Base-by-base conservation (phyloP, 2,888 invertebrate species). In the Agrotis exclamationis region DNA sequence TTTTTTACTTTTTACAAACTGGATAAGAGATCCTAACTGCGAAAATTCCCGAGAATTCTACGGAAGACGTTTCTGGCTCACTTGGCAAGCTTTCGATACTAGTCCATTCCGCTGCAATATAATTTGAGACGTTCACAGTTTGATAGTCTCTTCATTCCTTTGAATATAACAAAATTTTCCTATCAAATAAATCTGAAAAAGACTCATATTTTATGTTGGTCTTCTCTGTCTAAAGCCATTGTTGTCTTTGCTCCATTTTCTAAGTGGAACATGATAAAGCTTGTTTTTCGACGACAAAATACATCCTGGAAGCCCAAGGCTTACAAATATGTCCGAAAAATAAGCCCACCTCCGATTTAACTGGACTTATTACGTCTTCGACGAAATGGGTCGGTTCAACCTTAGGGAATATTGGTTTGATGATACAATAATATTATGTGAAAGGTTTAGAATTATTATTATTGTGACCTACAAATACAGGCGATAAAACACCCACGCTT, bases 301-400 rank as follows among this genome's bases (percentile, higher is more conserved):
- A 44, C 59, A 24, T 45, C 53, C n/a, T 13, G 45, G 22, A 56
- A 63, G 14, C 56, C 20, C 44, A 4, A 14, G 59, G 59, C 66
- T 74, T 66, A 60, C 5, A 60, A 66, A 60, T 48, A 65, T 50
- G 59, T 60, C 59, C 44, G 20, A 44, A 20, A 14, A 48, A 73
- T 73, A 64, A 74, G 44, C 66, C 45, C 6, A 20, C 54, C 16
- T 45, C 28, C 67, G 66, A 67, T 74, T 74, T 74, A 74, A 67
- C 59, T 16, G 67, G 74, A 67, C 67, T 74, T 67, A 74, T 74
- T 74, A 74, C 45, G 59, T 74, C 74, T 74, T 74, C 54, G 48
- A 20, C 67, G 59, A 74, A 56, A 74, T 50, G 54, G 74, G 66
- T 50, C 18, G 56, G 33, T 56, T 33, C 48, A 45, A 54, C 59